Evolutionary conservation across 1,140 invertebrate genomes (phyloP).

Genomic region (Sycobia sp.): DNA sequence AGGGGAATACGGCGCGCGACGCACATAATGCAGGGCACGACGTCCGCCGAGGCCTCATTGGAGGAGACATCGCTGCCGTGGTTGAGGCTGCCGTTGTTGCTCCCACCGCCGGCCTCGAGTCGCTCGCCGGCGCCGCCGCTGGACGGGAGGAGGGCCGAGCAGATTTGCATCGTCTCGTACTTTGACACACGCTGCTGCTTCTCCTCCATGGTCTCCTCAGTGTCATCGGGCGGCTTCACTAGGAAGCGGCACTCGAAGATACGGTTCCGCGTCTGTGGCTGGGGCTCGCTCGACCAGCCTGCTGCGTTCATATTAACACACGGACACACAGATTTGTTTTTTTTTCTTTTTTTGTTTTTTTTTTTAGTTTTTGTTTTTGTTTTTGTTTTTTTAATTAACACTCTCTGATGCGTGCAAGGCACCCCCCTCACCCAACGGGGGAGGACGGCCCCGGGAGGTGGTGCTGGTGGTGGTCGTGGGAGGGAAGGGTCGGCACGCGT

Average conservation of each 20-base stretch:
- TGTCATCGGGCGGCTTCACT: conserved; percentile 79
- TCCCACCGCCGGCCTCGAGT: conserved; percentile 55
- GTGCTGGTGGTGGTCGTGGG: too few species aligned
- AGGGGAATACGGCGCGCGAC: conserved; percentile 82
- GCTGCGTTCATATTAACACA: conserved; percentile 18
- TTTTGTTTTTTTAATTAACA: too few species aligned
- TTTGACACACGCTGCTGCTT: conserved; percentile 75
- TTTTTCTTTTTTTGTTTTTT: too few species aligned
- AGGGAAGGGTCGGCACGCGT: too few species aligned
- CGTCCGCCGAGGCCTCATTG: conserved; percentile 62
- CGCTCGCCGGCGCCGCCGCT: conserved; percentile 61
- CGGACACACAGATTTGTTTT: conserved; percentile 14
- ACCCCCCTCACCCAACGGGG: too few species aligned
- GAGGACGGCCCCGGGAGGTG: too few species aligned
- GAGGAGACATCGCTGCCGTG: conserved; percentile 59
- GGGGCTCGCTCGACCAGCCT: conserved; percentile 65
- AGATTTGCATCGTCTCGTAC: conserved; percentile 79
- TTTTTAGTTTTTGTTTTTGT: too few species aligned
- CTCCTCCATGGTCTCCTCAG: conserved; percentile 77
- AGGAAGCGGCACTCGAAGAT: conserved; percentile 82
- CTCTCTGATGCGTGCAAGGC: too few species aligned
- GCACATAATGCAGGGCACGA: conserved; percentile 75
- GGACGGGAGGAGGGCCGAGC: conserved; percentile 64
- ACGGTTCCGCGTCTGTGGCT: conserved; percentile 66
- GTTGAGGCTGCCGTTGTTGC: conserved; percentile 37